phyloP scores from a whole-genome alignment of 2,113 vertebrate genomes.

The Malurus elegans region DNA sequence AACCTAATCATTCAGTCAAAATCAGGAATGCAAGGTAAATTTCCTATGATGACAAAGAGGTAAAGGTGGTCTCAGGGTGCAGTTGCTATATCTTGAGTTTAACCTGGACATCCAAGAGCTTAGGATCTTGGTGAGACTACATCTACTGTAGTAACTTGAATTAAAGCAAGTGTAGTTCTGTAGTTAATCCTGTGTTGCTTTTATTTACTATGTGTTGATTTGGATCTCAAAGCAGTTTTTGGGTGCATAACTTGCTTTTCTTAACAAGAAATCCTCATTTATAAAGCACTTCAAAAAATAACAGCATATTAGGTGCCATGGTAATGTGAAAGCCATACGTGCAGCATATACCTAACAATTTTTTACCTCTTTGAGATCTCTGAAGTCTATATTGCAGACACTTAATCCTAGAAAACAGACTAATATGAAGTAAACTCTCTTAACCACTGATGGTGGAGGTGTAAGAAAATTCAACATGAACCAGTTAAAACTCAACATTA shows the following conservation, averaged over 20 bases:
- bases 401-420: neutral
- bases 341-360: neutral
- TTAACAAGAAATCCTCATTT: neutral
- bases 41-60: neutral
- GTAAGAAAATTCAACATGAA: neutral
- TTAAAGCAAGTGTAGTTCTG: neutral
- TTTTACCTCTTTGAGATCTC: neutral
- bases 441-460: neutral
- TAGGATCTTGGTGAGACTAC: neutral
- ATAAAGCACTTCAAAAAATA: neutral
- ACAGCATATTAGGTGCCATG: neutral
- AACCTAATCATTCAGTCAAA: neutral
- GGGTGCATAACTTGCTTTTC: neutral
- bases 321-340: neutral
- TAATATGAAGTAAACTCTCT: neutral
- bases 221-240: neutral
- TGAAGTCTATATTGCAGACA: neutral
- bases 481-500: neutral
- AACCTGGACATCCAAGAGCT: neutral
- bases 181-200: neutral
- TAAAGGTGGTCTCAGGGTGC: neutral
- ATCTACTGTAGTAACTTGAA: neutral
- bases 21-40: neutral
- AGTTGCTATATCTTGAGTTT: neutral
- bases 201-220: accelerated